Evolutionary conservation across 2,797 vertebrate genomes (phyloP).

Genomic region (Oryzias dopingdopingensis): DNA sequence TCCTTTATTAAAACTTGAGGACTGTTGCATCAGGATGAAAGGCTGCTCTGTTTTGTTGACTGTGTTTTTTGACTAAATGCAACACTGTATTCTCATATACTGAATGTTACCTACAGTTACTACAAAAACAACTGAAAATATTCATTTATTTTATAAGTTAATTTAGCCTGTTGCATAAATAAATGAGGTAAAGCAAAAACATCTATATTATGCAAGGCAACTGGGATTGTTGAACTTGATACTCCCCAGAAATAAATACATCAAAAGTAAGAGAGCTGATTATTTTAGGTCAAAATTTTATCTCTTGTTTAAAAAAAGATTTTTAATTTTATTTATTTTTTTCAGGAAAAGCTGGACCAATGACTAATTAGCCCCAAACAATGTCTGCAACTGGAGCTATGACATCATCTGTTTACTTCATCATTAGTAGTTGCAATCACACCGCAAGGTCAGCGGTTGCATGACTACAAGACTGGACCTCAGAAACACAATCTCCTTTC

Average conservation of each 20-base stretch:
- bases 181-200: no score
- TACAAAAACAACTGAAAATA: no score
- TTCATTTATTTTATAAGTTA: no score
- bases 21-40: not conserved
- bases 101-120: no score
- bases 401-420: conserved; percentile 57
- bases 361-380: conserved; percentile 35
- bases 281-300: conserved; percentile 8
- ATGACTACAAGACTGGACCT: conserved; percentile 2
- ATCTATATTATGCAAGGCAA: no score
- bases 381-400: conserved; percentile 16
- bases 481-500: not conserved
- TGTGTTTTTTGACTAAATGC: not conserved
- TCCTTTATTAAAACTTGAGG: conserved; percentile 2
- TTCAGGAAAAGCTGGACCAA: conserved; percentile 12
- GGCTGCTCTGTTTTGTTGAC: not conserved
- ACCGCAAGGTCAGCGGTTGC: conserved; percentile 32
- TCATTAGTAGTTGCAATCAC: conserved; percentile 39
- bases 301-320: not conserved
- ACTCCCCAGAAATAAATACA: no score
- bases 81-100: not conserved
- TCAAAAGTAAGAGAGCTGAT: no score
- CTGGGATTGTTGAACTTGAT: no score
- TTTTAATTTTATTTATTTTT: no score
- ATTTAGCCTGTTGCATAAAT: no score